Base-by-base conservation (phyloP, 2,888 invertebrate species). In the Herminia tarsipennalis region DNA sequence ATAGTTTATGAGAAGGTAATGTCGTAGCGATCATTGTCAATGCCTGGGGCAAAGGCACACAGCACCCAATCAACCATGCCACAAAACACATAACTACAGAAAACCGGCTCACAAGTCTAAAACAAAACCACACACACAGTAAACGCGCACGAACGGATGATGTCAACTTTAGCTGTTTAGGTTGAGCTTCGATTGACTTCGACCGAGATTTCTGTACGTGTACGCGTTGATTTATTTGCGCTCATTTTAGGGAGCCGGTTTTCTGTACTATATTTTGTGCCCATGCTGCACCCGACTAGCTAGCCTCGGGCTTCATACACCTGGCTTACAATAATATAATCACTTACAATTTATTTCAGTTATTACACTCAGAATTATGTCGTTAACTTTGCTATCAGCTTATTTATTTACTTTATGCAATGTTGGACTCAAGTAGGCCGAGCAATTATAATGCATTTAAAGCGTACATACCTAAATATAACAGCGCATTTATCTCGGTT, bases 361-460 rank as follows among this genome's bases (percentile, higher is more conserved):
- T 78, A 75, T 76, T 69, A 70, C 67, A 55, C 60, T 50, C 57
- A 66, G 60, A 77, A 81, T 82, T 77, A 79, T 76, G 70, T 80
- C 77, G 80, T 83, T 79, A 82, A 58, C 71, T 61, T 51, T 56
- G 56, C 67, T 72, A 64, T 73, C 59, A 61, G 47, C 39, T 55
- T 78, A 75, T 81, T 55, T 78, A 75, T 81, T 82, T 81, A 78
- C 77, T 80, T 76, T 73, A 72, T 76, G 70, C 73, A 72, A 76
- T 58, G 58, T 67, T 65, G 63, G 45, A 67, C 63, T 66, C 58
- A 72, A 75, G 69, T 65, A 72, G 68, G 63, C 55, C 59, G 54
- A 55, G 66, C 77, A 78, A 83, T 83, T 83, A 83, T 83, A 78
- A 76, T 76, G 71, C 73, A 75, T 73, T 83, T 80, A 83, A 58